A percentile compares a stretch with the other conserved stretches of the same genome.
These are phyloP conservation scores for Phengaris arion DNA, from an alignment of 2,888 invertebrate genomes.

Conservation along the genomic window DNA sequence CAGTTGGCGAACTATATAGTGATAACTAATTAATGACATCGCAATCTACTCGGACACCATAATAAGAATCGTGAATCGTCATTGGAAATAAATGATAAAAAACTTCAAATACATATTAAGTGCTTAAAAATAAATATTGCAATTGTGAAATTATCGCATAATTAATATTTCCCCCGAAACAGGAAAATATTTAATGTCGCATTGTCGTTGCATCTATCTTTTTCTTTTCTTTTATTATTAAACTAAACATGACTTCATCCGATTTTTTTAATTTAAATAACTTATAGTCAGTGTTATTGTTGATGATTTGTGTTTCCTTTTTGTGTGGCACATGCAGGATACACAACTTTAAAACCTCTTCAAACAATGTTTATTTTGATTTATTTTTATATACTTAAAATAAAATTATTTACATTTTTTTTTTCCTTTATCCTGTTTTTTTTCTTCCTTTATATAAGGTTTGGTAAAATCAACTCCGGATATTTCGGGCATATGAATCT, in stretches of 20 bases:
- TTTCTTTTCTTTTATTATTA: not conserved
- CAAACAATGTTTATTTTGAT: not conserved
- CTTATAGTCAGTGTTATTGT: no score
- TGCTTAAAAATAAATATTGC: not conserved
- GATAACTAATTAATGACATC: no score
- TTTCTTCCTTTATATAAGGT: no score
- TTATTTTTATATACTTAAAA: not conserved
- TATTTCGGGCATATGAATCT: no score
- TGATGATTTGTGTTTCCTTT: slow-evolving; percentile 10
- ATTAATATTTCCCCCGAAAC: slow-evolving; percentile 2
- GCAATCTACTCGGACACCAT: no score
- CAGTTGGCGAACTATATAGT: no score
- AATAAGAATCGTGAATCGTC: not conserved
- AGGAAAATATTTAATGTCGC: slow-evolving; percentile 10
- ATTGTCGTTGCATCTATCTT: not conserved
- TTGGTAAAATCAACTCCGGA: no score
- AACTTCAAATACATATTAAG: not conserved
- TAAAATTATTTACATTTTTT: no score
- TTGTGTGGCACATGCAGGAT: not conserved
- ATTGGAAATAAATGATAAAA: not conserved
- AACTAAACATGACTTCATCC: not conserved
- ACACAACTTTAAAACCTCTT: not conserved
- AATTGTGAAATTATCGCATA: slow-evolving; percentile 2
- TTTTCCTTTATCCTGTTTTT: no score
- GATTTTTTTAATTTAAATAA: not conserved